These are phyloP conservation scores for Orthosia gracilis DNA, from an alignment of 2,888 invertebrate species.

Conservation along the genomic window DNA sequence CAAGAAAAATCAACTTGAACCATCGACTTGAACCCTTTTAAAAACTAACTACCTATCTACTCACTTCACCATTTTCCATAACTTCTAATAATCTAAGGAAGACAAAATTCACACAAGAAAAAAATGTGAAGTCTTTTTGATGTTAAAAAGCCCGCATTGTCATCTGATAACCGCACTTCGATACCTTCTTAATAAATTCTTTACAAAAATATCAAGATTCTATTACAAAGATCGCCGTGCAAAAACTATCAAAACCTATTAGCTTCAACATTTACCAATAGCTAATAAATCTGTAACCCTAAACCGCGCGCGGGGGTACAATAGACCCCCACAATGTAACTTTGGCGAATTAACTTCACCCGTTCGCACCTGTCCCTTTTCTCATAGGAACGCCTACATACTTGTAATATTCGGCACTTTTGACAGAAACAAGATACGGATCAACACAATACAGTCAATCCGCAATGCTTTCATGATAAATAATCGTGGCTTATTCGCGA, in stretches of 20 bases:
- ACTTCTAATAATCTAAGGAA: background rate
- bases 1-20: background rate
- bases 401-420: constrained; percentile 76
- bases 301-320: constrained; percentile 54
- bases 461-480: constrained; percentile 68
- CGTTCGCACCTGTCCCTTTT: constrained; percentile 85
- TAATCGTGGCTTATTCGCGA: constrained; percentile 40
- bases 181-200: constrained; percentile 24
- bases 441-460: constrained; percentile 76
- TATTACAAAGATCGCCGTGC: constrained; percentile 45
- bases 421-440: constrained; percentile 83
- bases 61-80: background rate
- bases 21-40: too few relatives aligned
- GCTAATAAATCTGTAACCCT: constrained; percentile 65
- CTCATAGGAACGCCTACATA: constrained; percentile 70
- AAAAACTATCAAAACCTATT: constrained; percentile 57
- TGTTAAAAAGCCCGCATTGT: constrained; percentile 44
- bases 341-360: constrained; percentile 79
- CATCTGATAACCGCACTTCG: constrained; percentile 43
- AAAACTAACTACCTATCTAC: too few relatives aligned
- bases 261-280: constrained; percentile 55
- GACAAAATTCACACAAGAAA: background rate
- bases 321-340: constrained; percentile 72
- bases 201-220: constrained; percentile 49
- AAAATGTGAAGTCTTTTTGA: background rate